Evolutionary conservation across 2,888 invertebrate genomes (phyloP).

Genomic region (Leptinotarsa peninsularis): DNA sequence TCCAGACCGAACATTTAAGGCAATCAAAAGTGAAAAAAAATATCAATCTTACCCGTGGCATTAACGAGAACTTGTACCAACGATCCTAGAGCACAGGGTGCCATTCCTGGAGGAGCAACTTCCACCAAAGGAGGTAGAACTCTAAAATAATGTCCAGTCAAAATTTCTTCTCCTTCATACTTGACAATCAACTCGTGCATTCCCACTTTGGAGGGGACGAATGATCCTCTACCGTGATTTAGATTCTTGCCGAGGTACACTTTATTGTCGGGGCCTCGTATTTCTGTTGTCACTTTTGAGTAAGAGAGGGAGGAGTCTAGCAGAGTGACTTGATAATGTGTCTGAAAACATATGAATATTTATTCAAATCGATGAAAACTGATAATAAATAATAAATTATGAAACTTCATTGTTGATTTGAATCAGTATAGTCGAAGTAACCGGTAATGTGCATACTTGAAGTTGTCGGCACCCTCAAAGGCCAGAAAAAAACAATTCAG

Average conservation of each 20-base stretch:
- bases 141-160: conserved; percentile 80
- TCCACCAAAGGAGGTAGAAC: conserved; percentile 88
- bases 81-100: conserved; percentile 94
- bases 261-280: conserved; percentile 64
- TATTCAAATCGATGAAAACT: neutral
- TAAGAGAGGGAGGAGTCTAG: conserved; percentile 69
- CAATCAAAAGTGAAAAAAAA: neutral
- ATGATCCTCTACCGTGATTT: conserved; percentile 83
- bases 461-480: no score
- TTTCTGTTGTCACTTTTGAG: conserved; percentile 60
- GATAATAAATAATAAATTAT: no score
- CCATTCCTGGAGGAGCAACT: conserved; percentile 92
- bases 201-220: conserved; percentile 90
- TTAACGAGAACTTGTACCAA: conserved; percentile 94
- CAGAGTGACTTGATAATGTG: conserved; percentile 82
- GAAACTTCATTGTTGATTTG: no score
- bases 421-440: no score
- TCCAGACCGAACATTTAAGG: no score
- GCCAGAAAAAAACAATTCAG: no score
- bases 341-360: conserved; percentile 68
- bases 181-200: conserved; percentile 85
- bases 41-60: conserved; percentile 74
- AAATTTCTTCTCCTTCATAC: conserved; percentile 69
- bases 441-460: no score
- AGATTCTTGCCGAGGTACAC: conserved; percentile 69